Conservation (phyloP, 2,797 vertebrate genomes). For the Dendrocincla fuliginosa region DNA sequence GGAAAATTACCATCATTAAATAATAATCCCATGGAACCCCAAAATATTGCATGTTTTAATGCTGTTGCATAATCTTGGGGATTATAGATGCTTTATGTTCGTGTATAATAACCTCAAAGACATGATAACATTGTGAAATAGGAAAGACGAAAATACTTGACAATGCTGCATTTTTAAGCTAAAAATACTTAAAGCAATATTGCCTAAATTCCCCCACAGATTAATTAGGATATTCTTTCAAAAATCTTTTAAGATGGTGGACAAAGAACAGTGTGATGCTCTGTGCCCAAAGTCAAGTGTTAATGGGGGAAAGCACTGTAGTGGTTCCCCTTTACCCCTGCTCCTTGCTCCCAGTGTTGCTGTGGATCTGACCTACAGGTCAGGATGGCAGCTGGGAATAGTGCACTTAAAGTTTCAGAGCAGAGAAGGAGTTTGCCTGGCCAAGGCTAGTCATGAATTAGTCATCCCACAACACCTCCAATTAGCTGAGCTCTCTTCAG, state of each 20-base stretch:
- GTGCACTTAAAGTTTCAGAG: background rate
- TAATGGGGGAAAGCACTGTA: background rate
- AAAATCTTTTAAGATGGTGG: background rate
- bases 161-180: conserved; percentile 44
- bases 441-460: background rate
- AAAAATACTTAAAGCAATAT: conserved; percentile 56
- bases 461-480: background rate
- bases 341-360: background rate
- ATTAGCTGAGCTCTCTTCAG: background rate
- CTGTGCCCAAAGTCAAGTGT: background rate
- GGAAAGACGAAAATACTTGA: conserved; percentile 39
- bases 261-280: conserved; percentile 14
- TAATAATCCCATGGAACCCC: background rate
- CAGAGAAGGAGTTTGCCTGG: background rate
- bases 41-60: background rate
- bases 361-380: background rate
- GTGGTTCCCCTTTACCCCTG: background rate
- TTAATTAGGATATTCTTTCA: conserved; percentile 57
- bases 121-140: conserved; percentile 22
- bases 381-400: background rate
- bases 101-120: conserved; percentile 41
- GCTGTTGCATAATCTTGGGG: conserved; percentile 29
- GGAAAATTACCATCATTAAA: background rate
- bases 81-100: conserved; percentile 28
- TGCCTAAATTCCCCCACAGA: conserved; percentile 19